Conservation (phyloP, 2,888 invertebrate species). For the Drosophila limbata region DNA sequence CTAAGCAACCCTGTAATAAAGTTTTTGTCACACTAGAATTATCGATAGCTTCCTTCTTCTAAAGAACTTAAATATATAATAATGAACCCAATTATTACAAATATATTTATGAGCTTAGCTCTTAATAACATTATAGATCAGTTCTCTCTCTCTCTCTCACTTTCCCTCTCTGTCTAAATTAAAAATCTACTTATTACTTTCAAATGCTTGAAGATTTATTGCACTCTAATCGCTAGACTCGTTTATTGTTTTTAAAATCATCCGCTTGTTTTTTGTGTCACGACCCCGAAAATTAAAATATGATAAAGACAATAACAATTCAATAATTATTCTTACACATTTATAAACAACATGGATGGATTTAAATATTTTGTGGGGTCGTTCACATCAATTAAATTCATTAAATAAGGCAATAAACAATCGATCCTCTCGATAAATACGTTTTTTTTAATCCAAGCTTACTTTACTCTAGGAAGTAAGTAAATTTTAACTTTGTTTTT, state of each 20-base stretch:
- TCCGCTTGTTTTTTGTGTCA: slow-evolving; percentile 21
- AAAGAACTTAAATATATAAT: no score
- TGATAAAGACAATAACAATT: slow-evolving; percentile 32
- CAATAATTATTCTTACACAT: slow-evolving; percentile 32
- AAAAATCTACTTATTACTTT: neutral
- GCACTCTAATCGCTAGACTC: slow-evolving; percentile 5
- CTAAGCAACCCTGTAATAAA: no score
- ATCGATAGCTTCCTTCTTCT: no score
- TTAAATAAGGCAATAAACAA: slow-evolving; percentile 2
- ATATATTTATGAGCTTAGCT: no score
- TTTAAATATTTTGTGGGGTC: slow-evolving; percentile 33
- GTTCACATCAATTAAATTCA: slow-evolving; percentile 32
- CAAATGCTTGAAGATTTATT: slow-evolving; percentile 1
- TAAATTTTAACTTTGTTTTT: neutral
- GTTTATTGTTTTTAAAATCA: slow-evolving; percentile 20
- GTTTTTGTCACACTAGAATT: no score
- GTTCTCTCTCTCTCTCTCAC: no score
- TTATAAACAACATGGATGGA: slow-evolving; percentile 30
- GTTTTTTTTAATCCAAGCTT: neutral
- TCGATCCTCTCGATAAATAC: neutral
- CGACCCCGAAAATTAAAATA: slow-evolving; percentile 15
- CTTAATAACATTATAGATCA: no score
- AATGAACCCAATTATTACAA: no score
- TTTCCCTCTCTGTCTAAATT: no score
- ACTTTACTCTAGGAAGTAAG: neutral